A percentile compares a stretch with the other conserved stretches of the same genome.
Evolutionary conservation across 2,888 invertebrate genomes (phyloP).

Genomic region (Aleiodes alternator): DNA sequence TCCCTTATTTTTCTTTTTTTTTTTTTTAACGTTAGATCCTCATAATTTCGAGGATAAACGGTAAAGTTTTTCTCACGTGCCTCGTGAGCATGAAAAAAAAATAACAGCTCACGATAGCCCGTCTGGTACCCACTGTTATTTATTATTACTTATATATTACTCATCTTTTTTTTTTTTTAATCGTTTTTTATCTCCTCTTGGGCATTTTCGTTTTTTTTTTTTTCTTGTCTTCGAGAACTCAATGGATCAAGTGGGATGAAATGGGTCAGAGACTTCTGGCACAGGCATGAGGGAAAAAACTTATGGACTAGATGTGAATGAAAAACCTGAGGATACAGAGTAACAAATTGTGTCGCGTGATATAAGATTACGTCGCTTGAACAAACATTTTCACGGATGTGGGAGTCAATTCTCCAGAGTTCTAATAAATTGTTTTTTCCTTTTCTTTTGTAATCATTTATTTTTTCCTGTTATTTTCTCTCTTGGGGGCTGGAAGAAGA

Average conservation of each 20-base stretch:
- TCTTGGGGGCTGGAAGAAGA: no score
- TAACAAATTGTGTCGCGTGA: no score
- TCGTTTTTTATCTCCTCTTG: background rate
- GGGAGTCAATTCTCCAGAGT: no score
- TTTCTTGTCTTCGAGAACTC: background rate
- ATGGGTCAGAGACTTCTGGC: conserved; percentile 14
- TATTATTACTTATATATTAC: conserved; percentile 12
- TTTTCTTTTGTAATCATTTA: no score
- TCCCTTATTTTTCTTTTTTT: conserved; percentile 10
- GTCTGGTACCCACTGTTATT: conserved; percentile 2
- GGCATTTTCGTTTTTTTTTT: background rate
- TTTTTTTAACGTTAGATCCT: conserved; percentile 19
- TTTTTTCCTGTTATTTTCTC: no score
- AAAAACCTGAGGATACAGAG: no score
- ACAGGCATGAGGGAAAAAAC: conserved; percentile 2
- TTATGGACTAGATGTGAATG: background rate
- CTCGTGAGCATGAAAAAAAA: conserved; percentile 32
- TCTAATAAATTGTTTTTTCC: no score
- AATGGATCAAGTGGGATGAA: conserved; percentile 15
- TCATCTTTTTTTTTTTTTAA: background rate
- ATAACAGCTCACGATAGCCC: conserved; percentile 31
- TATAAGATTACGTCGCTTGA: no score
- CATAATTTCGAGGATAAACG: conserved; percentile 34
- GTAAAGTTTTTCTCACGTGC: conserved; percentile 36
- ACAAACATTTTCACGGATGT: no score